These are phyloP conservation scores for Aradus depressus DNA, from an alignment of 2,888 invertebrate species.

Conservation along the genomic window DNA sequence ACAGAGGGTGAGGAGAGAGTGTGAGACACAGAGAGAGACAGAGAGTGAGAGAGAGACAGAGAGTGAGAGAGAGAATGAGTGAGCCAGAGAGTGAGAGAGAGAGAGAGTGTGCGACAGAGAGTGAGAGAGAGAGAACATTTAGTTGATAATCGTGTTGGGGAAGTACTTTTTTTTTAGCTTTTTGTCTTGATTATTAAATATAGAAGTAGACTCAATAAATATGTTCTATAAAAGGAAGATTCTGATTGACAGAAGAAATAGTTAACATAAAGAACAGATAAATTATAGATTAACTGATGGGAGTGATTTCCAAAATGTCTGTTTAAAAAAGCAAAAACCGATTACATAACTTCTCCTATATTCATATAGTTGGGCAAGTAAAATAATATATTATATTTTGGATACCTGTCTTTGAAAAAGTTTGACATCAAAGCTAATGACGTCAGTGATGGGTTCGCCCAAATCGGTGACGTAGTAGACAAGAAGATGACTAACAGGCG, in stretches of 20 bases:
- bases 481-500: conserved; percentile 52
- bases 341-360: neutral
- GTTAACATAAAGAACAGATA: too few relatives aligned
- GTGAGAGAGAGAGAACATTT: too few relatives aligned
- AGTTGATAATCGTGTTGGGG: too few relatives aligned
- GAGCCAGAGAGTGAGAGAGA: neutral
- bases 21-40: conserved; percentile 32
- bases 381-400: too few relatives aligned
- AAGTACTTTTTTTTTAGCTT: too few relatives aligned
- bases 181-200: neutral
- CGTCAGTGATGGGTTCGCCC: conserved; percentile 55
- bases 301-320: neutral
- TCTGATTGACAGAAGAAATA: too few relatives aligned
- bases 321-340: neutral
- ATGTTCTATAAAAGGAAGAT: too few relatives aligned
- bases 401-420: conserved; percentile 35
- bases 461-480: conserved; percentile 55
- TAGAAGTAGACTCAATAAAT: too few relatives aligned
- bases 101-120: neutral
- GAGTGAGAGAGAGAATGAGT: conserved; percentile 34
- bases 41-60: conserved; percentile 34
- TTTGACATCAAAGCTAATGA: conserved; percentile 52
- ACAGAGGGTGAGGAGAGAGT: conserved; percentile 18
- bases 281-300: too few relatives aligned
- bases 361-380: too few relatives aligned